phyloP scores from a whole-genome alignment of 2,113 vertebrate species.

The Eurypyga helias region DNA sequence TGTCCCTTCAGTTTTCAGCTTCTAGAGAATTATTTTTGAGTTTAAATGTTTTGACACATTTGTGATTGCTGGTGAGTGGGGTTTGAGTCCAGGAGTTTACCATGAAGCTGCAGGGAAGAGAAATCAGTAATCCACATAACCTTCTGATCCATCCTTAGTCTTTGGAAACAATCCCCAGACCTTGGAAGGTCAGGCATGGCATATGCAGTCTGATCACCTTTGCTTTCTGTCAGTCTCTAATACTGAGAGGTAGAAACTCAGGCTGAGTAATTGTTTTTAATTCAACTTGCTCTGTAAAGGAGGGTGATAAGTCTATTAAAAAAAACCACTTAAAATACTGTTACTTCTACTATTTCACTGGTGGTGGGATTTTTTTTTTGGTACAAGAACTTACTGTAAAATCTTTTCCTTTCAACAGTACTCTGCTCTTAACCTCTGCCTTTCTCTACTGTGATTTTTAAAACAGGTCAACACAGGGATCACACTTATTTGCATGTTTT shows the following conservation, averaged over 20 bases:
- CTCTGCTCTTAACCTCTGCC: background rate
- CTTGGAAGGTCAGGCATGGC: rapidly evolving
- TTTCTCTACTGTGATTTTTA: background rate
- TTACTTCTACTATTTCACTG: background rate
- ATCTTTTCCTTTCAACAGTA: background rate
- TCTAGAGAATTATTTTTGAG: background rate
- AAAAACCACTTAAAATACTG: too few relatives aligned
- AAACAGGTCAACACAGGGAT: background rate
- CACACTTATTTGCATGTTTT: background rate
- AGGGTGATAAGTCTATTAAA: background rate
- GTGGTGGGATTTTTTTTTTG: background rate
- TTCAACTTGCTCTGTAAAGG: background rate
- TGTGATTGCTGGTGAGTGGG: background rate
- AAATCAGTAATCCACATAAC: background rate
- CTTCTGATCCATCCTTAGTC: background rate
- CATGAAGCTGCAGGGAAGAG: background rate
- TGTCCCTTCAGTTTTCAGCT: background rate
- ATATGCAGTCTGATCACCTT: background rate
- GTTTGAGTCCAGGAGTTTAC: background rate
- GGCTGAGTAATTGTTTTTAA: background rate
- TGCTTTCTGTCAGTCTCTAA: background rate
- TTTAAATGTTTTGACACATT: background rate
- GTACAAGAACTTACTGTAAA: background rate
- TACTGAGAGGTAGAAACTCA: background rate
- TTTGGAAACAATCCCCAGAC: background rate